Evolutionary conservation across 2,888 invertebrate genomes (phyloP).

Genomic region (Actias luna): DNA sequence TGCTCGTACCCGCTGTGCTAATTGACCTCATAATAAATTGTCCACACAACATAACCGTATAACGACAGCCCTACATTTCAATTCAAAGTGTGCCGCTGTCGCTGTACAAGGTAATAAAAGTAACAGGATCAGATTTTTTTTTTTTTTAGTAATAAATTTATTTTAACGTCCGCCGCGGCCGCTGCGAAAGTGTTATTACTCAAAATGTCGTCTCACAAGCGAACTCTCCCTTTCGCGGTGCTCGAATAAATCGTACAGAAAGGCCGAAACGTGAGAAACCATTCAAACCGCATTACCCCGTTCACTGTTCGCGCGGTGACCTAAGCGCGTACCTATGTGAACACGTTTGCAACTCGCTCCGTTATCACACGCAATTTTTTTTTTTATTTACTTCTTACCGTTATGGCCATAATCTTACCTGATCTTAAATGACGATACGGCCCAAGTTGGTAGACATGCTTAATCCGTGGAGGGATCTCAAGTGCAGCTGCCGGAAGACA

Average conservation of each 20-base stretch:
- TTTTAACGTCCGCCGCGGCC: not conserved
- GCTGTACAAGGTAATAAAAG: not conserved
- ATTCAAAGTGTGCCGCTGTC: not conserved
- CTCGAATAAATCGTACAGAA: not conserved
- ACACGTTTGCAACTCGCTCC: not conserved
- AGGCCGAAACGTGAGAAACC: not conserved
- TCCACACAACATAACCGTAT: not conserved
- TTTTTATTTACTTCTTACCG: too few species aligned
- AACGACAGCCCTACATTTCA: not conserved
- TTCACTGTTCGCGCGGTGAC: not conserved
- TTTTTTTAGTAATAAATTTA: not conserved
- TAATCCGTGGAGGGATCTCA: too few species aligned
- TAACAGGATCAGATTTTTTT: not conserved
- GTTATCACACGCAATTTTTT: not conserved
- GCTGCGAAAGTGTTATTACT: not conserved
- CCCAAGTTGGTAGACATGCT: too few species aligned
- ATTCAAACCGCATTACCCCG: not conserved
- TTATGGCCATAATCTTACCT: too few species aligned
- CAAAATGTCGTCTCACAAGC: not conserved
- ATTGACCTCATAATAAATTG: too few species aligned
- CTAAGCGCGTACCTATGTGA: not conserved
- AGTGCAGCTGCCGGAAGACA: too few species aligned
- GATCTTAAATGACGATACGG: too few species aligned
- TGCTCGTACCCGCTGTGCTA: too few species aligned
- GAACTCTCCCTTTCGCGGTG: not conserved